phyloP scores from a whole-genome alignment of 1,140 invertebrate genomes.

The Arctopsyche grandis region DNA sequence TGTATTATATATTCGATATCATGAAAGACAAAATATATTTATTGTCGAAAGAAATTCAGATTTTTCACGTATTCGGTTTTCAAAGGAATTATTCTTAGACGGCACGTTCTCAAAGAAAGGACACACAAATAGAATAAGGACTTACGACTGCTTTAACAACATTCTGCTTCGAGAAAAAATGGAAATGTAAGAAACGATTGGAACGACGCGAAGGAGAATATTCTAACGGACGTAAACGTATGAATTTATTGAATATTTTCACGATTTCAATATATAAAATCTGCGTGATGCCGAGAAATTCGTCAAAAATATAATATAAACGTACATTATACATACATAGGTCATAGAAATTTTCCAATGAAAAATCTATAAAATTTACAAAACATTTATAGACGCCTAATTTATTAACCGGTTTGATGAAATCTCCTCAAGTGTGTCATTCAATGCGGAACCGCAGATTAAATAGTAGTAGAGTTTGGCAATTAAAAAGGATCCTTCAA shows the following conservation, averaged over 20 bases:
- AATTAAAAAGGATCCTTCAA: too few species aligned
- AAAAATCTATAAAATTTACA: background rate
- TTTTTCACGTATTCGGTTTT: background rate
- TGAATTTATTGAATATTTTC: background rate
- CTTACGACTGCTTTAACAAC: background rate
- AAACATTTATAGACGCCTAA: too few species aligned
- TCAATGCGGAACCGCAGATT: too few species aligned
- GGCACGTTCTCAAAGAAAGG: background rate
- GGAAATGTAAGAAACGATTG: background rate
- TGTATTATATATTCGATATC: too few species aligned
- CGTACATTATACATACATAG: background rate
- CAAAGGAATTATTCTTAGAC: slow-evolving; percentile 6
- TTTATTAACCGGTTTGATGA: too few species aligned
- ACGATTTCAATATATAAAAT: background rate
- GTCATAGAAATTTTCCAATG: background rate
- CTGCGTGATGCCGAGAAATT: too few species aligned
- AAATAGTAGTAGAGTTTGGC: too few species aligned
- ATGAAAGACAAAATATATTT: too few species aligned
- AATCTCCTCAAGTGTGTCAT: too few species aligned
- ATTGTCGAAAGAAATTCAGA: too few species aligned
- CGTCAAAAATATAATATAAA: too few species aligned
- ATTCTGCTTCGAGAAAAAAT: background rate
- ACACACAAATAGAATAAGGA: background rate
- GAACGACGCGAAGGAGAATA: background rate
- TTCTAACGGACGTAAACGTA: too few species aligned